Evolutionary conservation across 1,140 invertebrate genomes (phyloP).

Genomic region (Gonioctena quinquepunctata): DNA sequence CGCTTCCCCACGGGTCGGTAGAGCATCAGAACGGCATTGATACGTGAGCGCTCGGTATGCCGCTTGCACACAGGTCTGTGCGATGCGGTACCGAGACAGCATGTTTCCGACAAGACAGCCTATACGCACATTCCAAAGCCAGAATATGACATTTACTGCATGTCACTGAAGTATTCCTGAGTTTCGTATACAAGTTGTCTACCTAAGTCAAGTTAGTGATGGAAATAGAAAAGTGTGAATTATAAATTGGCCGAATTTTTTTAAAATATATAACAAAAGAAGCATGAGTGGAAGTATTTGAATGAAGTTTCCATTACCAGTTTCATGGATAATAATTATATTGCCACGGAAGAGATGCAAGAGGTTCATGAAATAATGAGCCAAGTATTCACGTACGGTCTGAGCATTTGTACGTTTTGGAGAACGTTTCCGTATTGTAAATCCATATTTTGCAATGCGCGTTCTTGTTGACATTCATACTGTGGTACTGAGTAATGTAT

Average conservation of each 20-base stretch:
- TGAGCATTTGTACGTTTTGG: neutral
- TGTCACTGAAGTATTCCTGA: no score
- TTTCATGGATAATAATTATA: neutral
- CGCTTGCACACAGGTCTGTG: no score
- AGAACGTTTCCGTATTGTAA: neutral
- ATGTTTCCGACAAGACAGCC: no score
- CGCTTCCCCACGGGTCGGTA: no score
- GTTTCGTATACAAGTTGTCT: no score
- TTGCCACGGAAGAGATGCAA: neutral
- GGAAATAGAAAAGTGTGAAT: neutral
- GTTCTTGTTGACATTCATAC: neutral
- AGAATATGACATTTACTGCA: no score
- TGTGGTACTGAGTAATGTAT: neutral
- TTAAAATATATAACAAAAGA: neutral
- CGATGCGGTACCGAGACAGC: no score
- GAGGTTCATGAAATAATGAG: neutral
- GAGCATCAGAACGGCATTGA: no score
- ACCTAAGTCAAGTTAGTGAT: neutral
- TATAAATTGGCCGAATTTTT: neutral
- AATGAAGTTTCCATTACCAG: neutral
- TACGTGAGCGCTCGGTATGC: no score
- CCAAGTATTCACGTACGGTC: neutral
- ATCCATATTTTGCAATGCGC: neutral
- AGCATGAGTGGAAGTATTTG: neutral
- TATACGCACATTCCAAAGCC: no score